These are phyloP conservation scores for Chascanopsetta lugubris DNA, from an alignment of 2,113 vertebrate species.

Conservation along the genomic window DNA sequence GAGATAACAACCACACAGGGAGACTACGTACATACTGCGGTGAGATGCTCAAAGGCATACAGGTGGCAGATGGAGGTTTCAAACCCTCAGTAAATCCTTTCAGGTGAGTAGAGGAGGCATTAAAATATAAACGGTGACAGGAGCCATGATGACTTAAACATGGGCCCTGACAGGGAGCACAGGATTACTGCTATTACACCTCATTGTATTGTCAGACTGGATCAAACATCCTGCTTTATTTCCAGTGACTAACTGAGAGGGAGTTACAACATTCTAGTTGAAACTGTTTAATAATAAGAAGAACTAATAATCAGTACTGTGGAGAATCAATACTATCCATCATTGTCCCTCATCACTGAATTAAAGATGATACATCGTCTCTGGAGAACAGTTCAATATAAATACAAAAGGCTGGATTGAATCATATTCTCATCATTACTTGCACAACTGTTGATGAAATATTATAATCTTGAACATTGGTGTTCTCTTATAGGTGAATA, in stretches of 20 bases:
- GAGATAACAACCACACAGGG: neutral
- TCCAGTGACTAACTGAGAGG: neutral
- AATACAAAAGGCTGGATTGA: too few species aligned
- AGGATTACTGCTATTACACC: neutral
- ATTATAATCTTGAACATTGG: too few species aligned
- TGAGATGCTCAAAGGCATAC: neutral
- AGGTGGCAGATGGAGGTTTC: constrained; percentile 5
- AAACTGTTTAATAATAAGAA: too few species aligned
- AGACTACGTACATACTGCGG: constrained; percentile 5
- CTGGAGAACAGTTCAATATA: too few species aligned
- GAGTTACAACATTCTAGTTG: too few species aligned
- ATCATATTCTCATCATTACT: too few species aligned
- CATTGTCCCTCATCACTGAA: too few species aligned
- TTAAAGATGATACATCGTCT: too few species aligned
- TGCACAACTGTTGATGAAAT: too few species aligned
- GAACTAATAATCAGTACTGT: too few species aligned
- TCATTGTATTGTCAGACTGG: constrained; percentile 30
- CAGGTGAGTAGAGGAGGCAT: neutral
- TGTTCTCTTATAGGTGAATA: too few species aligned
- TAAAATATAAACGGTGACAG: neutral
- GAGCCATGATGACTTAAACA: neutral
- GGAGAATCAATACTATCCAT: too few species aligned
- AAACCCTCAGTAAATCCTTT: neutral
- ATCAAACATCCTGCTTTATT: constrained; percentile 14
- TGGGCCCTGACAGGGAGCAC: neutral